A percentile compares a stretch with the other conserved stretches of the same genome.
Conservation (phyloP, 2,113 vertebrate genomes). For the Donacobius atricapilla region DNA sequence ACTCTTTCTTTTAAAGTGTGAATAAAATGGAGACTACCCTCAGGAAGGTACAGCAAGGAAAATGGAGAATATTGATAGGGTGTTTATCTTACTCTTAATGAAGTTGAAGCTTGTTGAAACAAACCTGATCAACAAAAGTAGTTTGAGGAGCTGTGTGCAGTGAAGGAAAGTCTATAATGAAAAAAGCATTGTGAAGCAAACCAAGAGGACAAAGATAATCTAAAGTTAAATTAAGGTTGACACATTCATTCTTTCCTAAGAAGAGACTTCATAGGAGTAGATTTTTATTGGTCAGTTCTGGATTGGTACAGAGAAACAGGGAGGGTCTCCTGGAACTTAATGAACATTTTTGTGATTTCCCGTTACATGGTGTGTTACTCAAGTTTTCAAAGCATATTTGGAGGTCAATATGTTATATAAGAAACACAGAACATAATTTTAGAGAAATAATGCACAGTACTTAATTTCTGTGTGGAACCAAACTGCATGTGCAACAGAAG, state of each 20-base stretch:
- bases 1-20: neutral
- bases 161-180: neutral
- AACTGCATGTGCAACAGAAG: neutral
- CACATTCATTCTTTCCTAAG: neutral
- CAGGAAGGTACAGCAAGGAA: neutral
- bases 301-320: neutral
- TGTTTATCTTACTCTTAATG: neutral
- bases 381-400: neutral
- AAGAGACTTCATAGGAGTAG: neutral
- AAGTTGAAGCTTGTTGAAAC: neutral
- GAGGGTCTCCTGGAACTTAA: neutral
- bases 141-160: neutral
- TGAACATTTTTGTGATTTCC: neutral
- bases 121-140: neutral
- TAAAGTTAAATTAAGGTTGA: neutral
- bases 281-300: neutral
- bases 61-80: neutral
- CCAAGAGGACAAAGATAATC: neutral
- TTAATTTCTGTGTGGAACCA: neutral
- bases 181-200: neutral
- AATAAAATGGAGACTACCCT: neutral
- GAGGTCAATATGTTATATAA: neutral
- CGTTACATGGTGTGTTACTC: neutral
- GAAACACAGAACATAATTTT: neutral
- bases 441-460: neutral